Percentiles rank a stretch among this genome's conserved stretches.
phyloP scores from a whole-genome alignment of 2,113 vertebrate species.

The Bubalus kerabau region DNA sequence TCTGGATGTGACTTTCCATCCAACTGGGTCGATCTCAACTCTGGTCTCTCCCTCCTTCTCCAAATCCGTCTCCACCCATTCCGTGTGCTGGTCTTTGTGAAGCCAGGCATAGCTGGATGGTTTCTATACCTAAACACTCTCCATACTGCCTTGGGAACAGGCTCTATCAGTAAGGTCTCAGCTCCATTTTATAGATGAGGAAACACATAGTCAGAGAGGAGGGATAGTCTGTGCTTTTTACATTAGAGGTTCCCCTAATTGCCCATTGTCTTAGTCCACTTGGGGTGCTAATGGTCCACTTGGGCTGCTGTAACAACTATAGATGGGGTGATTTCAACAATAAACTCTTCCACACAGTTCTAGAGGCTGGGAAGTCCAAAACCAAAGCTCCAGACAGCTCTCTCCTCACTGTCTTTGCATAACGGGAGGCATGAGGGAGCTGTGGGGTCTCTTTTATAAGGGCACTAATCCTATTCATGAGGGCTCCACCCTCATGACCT shows the following conservation, averaged over 20 bases:
- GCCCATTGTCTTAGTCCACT: background rate
- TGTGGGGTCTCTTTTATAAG: background rate
- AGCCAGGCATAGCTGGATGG: rapidly evolving
- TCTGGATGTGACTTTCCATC: background rate
- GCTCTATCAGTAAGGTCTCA: background rate
- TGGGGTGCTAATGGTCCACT: background rate
- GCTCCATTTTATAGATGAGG: background rate
- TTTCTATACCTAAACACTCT: rapidly evolving
- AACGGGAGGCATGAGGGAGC: rapidly evolving
- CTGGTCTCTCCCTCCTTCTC: background rate
- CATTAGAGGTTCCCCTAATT: background rate
- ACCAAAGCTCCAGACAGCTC: background rate
- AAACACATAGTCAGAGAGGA: background rate
- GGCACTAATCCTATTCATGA: background rate
- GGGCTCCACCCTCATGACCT: background rate
- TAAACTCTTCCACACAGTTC: background rate
- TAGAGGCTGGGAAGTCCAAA: background rate
- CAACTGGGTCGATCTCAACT: background rate
- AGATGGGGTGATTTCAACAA: background rate
- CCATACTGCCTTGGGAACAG: background rate
- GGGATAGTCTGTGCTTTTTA: background rate
- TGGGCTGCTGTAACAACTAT: too few species aligned
- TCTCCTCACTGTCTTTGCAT: background rate
- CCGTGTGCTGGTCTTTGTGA: rapidly evolving
- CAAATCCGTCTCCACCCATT: background rate